Evolutionary conservation across 2,888 invertebrate species (phyloP).

Genomic region (Chymomyza caudatula): DNA sequence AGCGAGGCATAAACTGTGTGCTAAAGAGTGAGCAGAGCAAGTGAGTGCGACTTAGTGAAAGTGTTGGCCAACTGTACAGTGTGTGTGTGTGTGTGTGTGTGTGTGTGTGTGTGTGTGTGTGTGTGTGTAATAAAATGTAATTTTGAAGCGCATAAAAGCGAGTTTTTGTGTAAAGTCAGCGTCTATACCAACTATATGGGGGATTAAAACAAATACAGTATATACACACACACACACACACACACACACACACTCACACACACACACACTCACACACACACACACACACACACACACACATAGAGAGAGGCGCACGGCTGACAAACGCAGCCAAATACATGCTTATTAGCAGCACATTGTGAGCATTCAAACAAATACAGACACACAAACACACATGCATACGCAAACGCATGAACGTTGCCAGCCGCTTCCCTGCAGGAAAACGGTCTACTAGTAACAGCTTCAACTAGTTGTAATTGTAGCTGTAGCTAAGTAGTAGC

Average conservation of each 20-base stretch:
- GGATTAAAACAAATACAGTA: slow-evolving; percentile 37
- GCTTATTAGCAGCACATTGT: slow-evolving; percentile 60
- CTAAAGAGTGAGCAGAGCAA: neutral
- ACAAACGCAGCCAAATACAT: slow-evolving; percentile 34
- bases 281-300: slow-evolving; percentile 5
- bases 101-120: slow-evolving; percentile 28
- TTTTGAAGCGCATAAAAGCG: slow-evolving; percentile 59
- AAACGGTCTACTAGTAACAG: no score
- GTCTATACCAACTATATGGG: slow-evolving; percentile 10
- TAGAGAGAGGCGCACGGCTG: no score
- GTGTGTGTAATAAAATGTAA: slow-evolving; percentile 64
- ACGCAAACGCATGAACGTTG: slow-evolving; percentile 2
- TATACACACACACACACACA: neutral
- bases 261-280: neutral
- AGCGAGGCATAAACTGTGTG: neutral
- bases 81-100: neutral
- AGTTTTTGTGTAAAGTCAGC: slow-evolving; percentile 47
- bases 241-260: neutral
- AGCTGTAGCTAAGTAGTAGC: no score
- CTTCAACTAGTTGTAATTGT: no score
- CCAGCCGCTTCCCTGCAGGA: no score
- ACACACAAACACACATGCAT: neutral
- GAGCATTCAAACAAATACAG: slow-evolving; percentile 38
- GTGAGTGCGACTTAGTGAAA: slow-evolving; percentile 43
- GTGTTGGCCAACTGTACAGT: slow-evolving; percentile 47